phyloP scores from a whole-genome alignment of 2,113 vertebrate species.

The Ochotona princeps region DNA sequence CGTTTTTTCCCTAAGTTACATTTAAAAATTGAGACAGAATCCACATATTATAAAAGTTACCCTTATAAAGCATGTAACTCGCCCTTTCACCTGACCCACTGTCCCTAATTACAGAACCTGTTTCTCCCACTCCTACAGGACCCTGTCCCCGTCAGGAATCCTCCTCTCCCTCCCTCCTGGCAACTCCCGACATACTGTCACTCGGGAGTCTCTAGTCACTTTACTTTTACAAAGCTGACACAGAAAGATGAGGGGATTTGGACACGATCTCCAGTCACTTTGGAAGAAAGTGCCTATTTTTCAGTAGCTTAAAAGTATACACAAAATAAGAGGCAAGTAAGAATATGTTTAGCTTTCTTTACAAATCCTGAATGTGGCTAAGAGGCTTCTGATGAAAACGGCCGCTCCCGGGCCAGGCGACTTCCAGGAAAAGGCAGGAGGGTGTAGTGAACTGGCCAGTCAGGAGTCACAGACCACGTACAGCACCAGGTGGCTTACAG shows the following conservation, averaged over 20 bases:
- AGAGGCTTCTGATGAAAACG: background rate
- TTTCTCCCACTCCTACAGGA: background rate
- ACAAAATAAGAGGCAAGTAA: slow-evolving; percentile 1
- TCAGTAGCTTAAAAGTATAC: background rate
- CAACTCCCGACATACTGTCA: background rate
- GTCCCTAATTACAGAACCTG: slow-evolving; percentile 40
- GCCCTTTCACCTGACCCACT: background rate
- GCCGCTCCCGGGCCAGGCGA: background rate
- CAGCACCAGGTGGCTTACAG: background rate
- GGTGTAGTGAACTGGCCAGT: background rate
- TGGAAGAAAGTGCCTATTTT: background rate
- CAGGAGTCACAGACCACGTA: background rate
- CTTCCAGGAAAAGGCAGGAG: background rate
- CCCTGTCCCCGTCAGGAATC: background rate
- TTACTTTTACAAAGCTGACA: background rate
- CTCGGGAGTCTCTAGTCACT: background rate
- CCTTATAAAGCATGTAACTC: slow-evolving; percentile 6
- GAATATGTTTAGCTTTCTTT: background rate
- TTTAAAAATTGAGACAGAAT: background rate
- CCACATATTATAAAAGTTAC: background rate
- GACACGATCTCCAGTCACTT: background rate
- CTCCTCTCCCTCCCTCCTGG: background rate
- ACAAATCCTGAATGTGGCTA: background rate
- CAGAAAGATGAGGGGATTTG: slow-evolving; percentile 2
- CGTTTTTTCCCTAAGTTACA: background rate